phyloP scores from a whole-genome alignment of 2,113 vertebrate genomes.

The Oceanodroma tethys region DNA sequence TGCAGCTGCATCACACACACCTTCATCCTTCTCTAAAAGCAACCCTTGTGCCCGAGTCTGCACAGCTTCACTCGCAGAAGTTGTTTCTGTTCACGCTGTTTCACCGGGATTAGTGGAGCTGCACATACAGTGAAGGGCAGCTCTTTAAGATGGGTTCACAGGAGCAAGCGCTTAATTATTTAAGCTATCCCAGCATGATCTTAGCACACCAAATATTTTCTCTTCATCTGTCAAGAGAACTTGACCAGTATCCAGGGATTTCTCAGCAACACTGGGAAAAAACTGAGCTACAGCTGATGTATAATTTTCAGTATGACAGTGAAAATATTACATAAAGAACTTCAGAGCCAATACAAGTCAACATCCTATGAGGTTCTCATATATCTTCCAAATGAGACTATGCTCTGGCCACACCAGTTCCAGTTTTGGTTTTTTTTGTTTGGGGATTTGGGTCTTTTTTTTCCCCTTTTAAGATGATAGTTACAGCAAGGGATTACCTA shows the following conservation, averaged over 20 bases:
- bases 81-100: neutral
- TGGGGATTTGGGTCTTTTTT: neutral
- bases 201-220: neutral
- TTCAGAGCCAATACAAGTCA: constrained; percentile 12
- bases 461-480: neutral
- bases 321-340: neutral
- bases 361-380: neutral
- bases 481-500: neutral
- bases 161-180: neutral
- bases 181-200: neutral
- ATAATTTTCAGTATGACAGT: neutral
- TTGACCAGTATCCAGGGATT: neutral
- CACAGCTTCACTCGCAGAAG: neutral
- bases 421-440: neutral
- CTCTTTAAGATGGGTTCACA: neutral
- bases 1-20: constrained; percentile 65
- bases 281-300: neutral
- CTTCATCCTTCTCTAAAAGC: constrained; percentile 61
- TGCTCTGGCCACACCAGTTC: neutral
- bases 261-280: neutral
- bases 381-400: neutral
- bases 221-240: neutral
- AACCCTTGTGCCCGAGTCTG: neutral
- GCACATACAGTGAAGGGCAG: neutral
- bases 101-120: neutral